A percentile compares a stretch with the other conserved stretches of the same genome.
Evolutionary conservation across 2,113 vertebrate genomes (phyloP).

Genomic region (Brevimyrus niger): DNA sequence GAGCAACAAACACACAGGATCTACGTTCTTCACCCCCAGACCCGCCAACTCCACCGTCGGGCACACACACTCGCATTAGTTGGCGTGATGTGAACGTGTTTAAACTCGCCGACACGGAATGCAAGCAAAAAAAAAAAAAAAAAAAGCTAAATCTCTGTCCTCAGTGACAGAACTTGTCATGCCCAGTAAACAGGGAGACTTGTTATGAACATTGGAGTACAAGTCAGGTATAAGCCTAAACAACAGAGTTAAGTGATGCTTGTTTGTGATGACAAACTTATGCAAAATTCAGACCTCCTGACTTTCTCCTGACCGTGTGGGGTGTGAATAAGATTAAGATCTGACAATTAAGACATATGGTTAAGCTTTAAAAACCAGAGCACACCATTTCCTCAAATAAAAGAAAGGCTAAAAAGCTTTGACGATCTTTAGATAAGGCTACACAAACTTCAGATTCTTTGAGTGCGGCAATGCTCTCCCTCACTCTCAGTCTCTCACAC

Average conservation of each 20-base stretch:
- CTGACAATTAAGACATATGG: neutral
- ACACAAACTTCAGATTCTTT: neutral
- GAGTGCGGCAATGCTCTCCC: neutral
- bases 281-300: neutral
- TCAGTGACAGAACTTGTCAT: neutral
- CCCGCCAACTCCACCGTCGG: neutral
- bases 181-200: neutral
- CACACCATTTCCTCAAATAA: neutral
- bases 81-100: neutral
- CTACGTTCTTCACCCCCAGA: neutral
- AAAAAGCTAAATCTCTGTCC: neutral
- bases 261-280: neutral
- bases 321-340: neutral
- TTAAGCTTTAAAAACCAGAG: neutral
- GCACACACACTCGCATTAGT: neutral
- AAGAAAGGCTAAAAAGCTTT: neutral
- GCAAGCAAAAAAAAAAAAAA: neutral
- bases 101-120: neutral
- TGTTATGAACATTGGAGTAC: neutral
- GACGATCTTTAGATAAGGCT: neutral
- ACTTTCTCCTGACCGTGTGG: neutral
- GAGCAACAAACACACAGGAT: constrained; percentile 28
- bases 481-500: neutral
- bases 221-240: neutral
- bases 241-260: neutral